Conservation (phyloP, 1,140 invertebrate genomes). For the Habropoda laboriosa region DNA sequence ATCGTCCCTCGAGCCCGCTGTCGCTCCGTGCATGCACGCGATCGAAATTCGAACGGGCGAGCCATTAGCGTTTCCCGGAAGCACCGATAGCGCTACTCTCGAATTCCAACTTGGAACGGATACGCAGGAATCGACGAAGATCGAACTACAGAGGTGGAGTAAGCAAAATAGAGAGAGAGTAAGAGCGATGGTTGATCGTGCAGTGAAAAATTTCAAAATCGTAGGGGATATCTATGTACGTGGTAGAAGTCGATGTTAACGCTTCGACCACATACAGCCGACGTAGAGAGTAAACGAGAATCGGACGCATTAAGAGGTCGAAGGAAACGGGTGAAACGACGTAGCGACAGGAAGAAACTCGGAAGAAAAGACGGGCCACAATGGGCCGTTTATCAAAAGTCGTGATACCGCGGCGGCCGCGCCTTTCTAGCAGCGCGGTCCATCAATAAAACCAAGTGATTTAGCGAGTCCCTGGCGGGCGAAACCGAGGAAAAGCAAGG, state of each 20-base stretch:
- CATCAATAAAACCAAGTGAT: constrained; percentile 77
- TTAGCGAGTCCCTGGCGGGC: constrained; percentile 64
- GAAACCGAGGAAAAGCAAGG: constrained; percentile 36
- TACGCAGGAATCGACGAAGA: neutral
- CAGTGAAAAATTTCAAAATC: neutral
- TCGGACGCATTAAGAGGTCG: constrained; percentile 3
- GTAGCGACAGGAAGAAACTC: constrained; percentile 51
- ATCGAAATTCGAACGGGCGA: constrained; percentile 28
- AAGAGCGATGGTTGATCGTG: neutral
- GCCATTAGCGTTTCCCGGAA: constrained; percentile 17
- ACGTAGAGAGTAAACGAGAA: constrained; percentile 30
- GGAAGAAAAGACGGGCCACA: constrained; percentile 68
- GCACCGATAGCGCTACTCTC: neutral
- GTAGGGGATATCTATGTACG: no score
- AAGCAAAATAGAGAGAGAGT: no score
- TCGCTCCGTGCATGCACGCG: no score
- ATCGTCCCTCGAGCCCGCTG: neutral
- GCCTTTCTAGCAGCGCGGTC: constrained; percentile 58
- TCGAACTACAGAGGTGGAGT: neutral
- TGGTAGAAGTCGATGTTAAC: no score
- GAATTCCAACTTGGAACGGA: neutral
- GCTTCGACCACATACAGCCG: neutral
- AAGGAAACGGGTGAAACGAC: constrained; percentile 37
- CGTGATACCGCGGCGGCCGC: constrained; percentile 58
- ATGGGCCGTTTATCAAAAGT: constrained; percentile 73